These are phyloP conservation scores for Aurelia sp. DNA, from an alignment of 30 jellyfish, hydroid and myxozoan species.

Conservation along the genomic window DNA sequence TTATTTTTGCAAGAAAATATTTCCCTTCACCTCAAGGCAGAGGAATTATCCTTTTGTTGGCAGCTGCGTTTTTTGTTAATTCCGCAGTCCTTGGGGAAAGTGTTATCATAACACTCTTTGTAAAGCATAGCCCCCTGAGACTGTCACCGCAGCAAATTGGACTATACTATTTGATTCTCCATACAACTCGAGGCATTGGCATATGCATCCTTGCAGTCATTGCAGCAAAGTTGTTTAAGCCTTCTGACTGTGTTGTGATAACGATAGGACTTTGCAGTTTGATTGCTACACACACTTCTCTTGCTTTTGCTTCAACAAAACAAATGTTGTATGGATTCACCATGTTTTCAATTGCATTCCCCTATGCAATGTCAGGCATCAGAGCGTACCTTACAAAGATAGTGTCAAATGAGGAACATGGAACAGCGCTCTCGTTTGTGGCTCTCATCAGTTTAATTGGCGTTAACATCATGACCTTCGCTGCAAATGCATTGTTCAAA, in stretches of 20 bases:
- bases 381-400: constrained; percentile 59
- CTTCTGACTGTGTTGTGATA: constrained; percentile 31
- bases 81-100: constrained; percentile 68
- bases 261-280: constrained; percentile 47
- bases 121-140: constrained; percentile 57
- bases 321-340: constrained; percentile 21
- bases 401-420: constrained; percentile 44
- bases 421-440: constrained; percentile 55
- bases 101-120: constrained; percentile 20
- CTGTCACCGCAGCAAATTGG: constrained; percentile 59
- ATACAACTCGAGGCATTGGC: constrained; percentile 55
- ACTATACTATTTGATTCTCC: constrained; percentile 23
- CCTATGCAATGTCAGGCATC: constrained; percentile 58
- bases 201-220: constrained; percentile 28
- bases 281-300: constrained; percentile 40
- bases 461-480: constrained; percentile 36
- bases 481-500: constrained; percentile 38
- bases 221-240: constrained; percentile 15
- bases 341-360: constrained; percentile 42
- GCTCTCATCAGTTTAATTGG: constrained; percentile 53
- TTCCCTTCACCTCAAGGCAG: not conserved
- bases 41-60: constrained; percentile 12
- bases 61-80: constrained; percentile 44
- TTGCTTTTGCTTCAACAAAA: constrained; percentile 16
- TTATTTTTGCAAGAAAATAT: constrained; percentile 9